A percentile compares a stretch with the other conserved stretches of the same genome.
These are phyloP conservation scores for Tipula unca DNA, from an alignment of 2,888 invertebrate genomes.

Conservation along the genomic window DNA sequence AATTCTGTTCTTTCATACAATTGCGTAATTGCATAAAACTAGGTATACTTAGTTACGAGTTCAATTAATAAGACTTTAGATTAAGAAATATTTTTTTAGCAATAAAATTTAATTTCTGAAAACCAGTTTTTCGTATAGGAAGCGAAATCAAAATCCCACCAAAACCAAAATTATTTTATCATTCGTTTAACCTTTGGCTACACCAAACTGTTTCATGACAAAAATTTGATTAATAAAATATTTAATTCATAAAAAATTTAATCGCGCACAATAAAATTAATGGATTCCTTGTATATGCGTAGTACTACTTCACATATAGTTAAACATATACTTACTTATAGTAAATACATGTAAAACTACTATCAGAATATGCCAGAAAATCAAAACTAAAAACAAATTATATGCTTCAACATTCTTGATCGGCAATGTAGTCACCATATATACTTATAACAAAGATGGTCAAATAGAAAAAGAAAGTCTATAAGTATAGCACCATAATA, in stretches of 20 bases:
- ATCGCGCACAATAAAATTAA: background rate
- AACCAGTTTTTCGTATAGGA: background rate
- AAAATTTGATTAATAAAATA: background rate
- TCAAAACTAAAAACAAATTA: background rate
- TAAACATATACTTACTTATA: background rate
- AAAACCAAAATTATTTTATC: background rate
- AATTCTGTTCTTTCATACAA: too few species aligned
- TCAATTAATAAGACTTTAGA: too few species aligned
- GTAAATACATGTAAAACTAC: background rate
- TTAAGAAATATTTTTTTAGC: too few species aligned
- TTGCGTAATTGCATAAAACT: too few species aligned
- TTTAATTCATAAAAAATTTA: background rate
- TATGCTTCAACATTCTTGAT: background rate
- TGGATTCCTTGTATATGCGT: background rate
- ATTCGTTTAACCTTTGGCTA: background rate
- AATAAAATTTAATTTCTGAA: too few species aligned
- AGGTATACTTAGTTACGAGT: too few species aligned
- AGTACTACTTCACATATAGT: background rate
- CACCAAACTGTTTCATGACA: background rate
- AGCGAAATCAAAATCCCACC: background rate
- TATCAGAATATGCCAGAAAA: background rate
- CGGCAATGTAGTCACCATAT: background rate
- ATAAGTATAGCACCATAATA: background rate
- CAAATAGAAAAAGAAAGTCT: background rate
- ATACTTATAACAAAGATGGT: background rate